Conservation (phyloP, 2,888 invertebrate genomes). For the Pilophorus perplexus region DNA sequence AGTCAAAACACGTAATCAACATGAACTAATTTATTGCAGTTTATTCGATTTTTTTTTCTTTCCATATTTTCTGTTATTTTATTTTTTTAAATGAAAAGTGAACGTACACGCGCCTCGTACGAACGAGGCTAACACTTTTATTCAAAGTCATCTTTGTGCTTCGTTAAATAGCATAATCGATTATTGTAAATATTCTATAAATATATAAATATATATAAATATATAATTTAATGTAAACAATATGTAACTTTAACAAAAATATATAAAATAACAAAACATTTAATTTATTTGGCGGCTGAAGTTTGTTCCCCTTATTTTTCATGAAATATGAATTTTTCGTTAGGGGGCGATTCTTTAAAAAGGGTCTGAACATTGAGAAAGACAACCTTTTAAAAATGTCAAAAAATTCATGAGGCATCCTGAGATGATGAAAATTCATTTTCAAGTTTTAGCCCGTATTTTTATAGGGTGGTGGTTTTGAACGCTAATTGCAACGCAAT, state of each 20-base stretch:
- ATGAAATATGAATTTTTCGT: too few relatives aligned
- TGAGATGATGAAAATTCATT: too few relatives aligned
- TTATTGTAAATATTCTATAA: constrained; percentile 45
- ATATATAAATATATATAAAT: constrained; percentile 45
- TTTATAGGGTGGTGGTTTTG: too few relatives aligned
- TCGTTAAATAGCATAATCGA: constrained; percentile 45
- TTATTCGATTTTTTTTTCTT: constrained; percentile 1
- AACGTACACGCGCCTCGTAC: constrained; percentile 29
- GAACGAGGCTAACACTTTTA: constrained; percentile 44
- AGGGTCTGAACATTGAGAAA: too few relatives aligned
- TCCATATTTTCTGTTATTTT: not conserved
- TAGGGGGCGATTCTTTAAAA: too few relatives aligned
- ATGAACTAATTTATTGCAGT: constrained; percentile 33
- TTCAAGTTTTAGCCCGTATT: too few relatives aligned
- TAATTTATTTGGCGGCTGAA: constrained; percentile 39
- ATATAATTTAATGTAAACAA: constrained; percentile 46
- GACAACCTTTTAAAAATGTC: not conserved
- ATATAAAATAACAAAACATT: constrained; percentile 44
- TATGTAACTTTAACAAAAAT: constrained; percentile 46
- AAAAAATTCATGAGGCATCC: too few relatives aligned
- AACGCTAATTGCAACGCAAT: too few relatives aligned
- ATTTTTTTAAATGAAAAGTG: constrained; percentile 22
- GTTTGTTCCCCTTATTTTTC: not conserved
- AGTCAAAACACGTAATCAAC: not conserved
- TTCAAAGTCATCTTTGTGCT: constrained; percentile 45